Percentiles rank a stretch among this genome's conserved stretches.
These are phyloP conservation scores for Trichosurus vulpecula DNA, from an alignment of 2,797 vertebrate genomes.

Conservation along the genomic window DNA sequence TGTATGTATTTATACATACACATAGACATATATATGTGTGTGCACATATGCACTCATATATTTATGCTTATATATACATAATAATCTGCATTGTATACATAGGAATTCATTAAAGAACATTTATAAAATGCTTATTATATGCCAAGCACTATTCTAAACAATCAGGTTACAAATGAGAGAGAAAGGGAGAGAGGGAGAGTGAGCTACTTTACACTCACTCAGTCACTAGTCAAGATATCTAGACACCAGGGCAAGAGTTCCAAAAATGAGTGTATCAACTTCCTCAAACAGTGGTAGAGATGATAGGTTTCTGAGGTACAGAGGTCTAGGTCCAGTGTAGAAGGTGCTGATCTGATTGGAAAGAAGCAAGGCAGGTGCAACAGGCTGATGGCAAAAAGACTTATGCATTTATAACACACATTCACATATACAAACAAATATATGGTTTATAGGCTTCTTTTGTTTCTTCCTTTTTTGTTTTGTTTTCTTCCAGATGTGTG, in stretches of 20 bases:
- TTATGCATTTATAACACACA: background rate
- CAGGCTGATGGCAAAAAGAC: background rate
- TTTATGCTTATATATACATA: background rate
- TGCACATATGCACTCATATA: background rate
- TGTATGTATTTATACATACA: background rate
- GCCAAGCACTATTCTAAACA: background rate
- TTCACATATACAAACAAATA: background rate
- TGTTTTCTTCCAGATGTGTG: background rate
- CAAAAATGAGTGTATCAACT: background rate
- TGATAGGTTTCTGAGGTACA: background rate
- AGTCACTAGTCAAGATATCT: background rate
- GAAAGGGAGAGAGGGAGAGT: background rate
- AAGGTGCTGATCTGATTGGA: background rate
- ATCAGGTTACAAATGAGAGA: background rate
- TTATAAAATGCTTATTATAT: background rate
- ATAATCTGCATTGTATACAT: background rate
- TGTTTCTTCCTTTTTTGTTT: background rate
- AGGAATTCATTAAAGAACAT: background rate
- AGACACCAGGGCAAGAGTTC: background rate
- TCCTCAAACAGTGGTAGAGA: background rate
- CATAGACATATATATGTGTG: background rate
- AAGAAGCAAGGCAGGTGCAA: background rate
- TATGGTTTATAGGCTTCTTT: background rate
- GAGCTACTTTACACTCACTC: background rate
- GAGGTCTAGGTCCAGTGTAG: background rate